A percentile compares a stretch with the other conserved stretches of the same genome.
phyloP scores from a whole-genome alignment of 2,888 invertebrate genomes.

The Lacanobia oleracea region DNA sequence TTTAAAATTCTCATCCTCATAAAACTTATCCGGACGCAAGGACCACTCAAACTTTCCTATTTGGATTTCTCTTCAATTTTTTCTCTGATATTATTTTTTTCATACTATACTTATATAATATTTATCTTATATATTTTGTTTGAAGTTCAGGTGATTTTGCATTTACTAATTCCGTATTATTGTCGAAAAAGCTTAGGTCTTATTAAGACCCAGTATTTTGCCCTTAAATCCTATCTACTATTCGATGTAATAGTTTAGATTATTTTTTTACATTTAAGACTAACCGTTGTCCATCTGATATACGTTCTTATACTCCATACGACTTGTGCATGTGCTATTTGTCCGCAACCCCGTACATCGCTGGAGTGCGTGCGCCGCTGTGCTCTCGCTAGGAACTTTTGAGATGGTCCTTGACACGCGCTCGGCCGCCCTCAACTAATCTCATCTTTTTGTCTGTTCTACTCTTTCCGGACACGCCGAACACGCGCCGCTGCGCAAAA shows the following conservation, averaged over 20 bases:
- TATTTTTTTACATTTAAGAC: conserved; percentile 81
- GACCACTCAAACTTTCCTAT: conserved; percentile 95
- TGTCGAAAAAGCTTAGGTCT: conserved; percentile 81
- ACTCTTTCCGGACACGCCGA: conserved; percentile 93
- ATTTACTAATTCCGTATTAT: conserved; percentile 76
- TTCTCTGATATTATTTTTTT: conserved; percentile 72
- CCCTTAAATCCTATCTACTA: conserved; percentile 83
- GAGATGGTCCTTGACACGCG: conserved; percentile 96
- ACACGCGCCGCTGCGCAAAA: conserved; percentile 92
- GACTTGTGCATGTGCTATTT: conserved; percentile 86
- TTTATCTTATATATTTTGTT: conserved; percentile 74
- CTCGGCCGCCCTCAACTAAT: conserved; percentile 91
- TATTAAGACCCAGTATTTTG: conserved; percentile 78
- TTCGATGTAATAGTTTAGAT: conserved; percentile 88
- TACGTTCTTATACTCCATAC: conserved; percentile 74
- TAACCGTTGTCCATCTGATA: conserved; percentile 83
- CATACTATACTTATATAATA: conserved; percentile 70
- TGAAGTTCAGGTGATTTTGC: conserved; percentile 77
- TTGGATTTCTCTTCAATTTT: conserved; percentile 76
- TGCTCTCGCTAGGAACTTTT: conserved; percentile 94
- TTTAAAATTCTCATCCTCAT: conserved; percentile 66
- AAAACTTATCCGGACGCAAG: conserved; percentile 90
- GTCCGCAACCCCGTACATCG: conserved; percentile 77
- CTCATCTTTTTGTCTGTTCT: conserved; percentile 93
- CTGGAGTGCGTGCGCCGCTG: conserved; percentile 67